Conservation (phyloP, 2,113 vertebrate genomes). For the Barnardius zonarius region DNA sequence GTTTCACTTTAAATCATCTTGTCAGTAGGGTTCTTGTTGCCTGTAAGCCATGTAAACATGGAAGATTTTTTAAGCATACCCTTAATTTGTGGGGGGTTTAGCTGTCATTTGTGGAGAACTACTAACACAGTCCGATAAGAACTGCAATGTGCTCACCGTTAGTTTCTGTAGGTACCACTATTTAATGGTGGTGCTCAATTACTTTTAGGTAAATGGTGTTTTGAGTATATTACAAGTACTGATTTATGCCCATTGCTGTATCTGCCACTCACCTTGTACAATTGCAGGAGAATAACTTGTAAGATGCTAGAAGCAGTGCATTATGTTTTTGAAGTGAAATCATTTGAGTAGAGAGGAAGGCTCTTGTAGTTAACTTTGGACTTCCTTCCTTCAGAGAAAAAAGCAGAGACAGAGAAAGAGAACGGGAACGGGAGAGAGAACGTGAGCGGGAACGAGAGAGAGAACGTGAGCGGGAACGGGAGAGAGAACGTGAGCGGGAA, state of each 20-base stretch:
- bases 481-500: conserved; percentile 86
- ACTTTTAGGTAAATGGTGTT: background rate
- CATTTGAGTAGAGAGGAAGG: background rate
- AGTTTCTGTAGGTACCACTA: background rate
- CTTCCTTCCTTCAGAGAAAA: conserved; percentile 73
- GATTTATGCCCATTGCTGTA: background rate
- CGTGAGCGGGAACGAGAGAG: conserved; percentile 83
- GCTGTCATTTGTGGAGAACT: background rate
- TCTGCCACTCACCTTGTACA: background rate
- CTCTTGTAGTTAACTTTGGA: background rate
- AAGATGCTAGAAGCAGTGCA: background rate
- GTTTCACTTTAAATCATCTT: background rate
- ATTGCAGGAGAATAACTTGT: background rate
- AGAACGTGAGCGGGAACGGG: conserved; percentile 80
- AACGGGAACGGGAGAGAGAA: conserved; percentile 80
- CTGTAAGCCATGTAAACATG: background rate
- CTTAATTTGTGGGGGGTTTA: background rate
- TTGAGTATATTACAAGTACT: background rate
- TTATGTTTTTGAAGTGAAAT: background rate
- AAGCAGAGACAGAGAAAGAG: conserved; percentile 81
- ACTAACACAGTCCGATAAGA: background rate
- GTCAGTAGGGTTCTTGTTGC: background rate
- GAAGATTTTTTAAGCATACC: background rate
- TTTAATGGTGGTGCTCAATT: background rate
- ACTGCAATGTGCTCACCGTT: background rate